Conservation (phyloP, 1,140 invertebrate genomes). For the Drosophila burlai region DNA sequence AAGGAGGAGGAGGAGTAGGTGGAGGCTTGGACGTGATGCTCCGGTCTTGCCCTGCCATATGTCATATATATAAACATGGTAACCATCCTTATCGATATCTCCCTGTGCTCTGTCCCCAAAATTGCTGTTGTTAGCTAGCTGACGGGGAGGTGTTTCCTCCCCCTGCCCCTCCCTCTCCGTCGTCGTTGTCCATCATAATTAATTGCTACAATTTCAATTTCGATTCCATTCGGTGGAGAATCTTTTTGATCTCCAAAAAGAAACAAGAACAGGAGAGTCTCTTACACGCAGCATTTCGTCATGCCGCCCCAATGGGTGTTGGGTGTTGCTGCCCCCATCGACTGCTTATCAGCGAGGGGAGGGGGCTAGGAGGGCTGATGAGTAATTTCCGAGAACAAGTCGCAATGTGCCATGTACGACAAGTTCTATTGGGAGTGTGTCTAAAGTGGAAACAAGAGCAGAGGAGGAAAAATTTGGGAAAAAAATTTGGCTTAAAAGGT, state of each 20-base stretch:
- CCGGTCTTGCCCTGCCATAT: constrained; percentile 14
- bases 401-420: constrained; percentile 40
- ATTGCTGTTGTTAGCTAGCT: constrained; percentile 43
- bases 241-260: constrained; percentile 69
- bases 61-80: constrained; percentile 4
- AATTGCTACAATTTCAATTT: constrained; percentile 81
- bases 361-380: constrained; percentile 38
- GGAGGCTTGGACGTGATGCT: constrained; percentile 34
- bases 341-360: constrained; percentile 46
- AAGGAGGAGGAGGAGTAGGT: background rate
- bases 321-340: no score
- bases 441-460: background rate
- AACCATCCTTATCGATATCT: constrained; percentile 28
- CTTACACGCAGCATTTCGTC: constrained; percentile 70
- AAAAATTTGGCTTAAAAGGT: background rate
- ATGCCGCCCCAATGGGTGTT: constrained; percentile 38
- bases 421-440: constrained; percentile 45
- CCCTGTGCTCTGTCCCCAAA: constrained; percentile 37
- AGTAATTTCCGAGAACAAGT: constrained; percentile 77
- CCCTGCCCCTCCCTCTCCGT: background rate
- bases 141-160: background rate
- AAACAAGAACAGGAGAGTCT: constrained; percentile 31
- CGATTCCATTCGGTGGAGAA: constrained; percentile 38
- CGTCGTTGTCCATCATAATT: constrained; percentile 62
- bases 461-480: background rate